A percentile compares a stretch with the other conserved stretches of the same genome.
These are phyloP conservation scores for Amazonetta brasiliensis DNA, from an alignment of 2,797 vertebrate genomes.

Conservation along the genomic window DNA sequence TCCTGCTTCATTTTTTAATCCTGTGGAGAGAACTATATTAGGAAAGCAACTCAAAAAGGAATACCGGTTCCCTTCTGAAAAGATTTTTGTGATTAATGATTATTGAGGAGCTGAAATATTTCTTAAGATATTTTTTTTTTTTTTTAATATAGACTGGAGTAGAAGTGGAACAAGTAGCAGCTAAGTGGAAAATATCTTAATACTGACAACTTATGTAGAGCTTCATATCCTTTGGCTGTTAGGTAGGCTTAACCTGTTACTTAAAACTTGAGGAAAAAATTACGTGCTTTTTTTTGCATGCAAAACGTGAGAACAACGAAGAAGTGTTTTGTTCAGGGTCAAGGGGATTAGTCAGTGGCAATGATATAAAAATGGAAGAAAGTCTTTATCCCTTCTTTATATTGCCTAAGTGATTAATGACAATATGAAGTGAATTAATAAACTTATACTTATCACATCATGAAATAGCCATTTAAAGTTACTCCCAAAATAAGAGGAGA, in stretches of 20 bases:
- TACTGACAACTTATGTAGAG: not conserved
- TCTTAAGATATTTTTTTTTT: not conserved
- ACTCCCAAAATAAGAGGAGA: not conserved
- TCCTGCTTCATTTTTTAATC: not conserved
- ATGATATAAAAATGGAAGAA: not conserved
- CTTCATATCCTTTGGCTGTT: not conserved
- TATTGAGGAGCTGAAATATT: conserved; percentile 8
- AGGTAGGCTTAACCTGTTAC: not conserved
- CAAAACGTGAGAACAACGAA: not conserved
- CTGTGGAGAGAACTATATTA: conserved; percentile 29
- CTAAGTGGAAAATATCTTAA: not conserved
- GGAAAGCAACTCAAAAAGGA: not conserved
- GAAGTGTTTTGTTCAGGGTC: not conserved
- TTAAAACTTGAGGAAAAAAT: not conserved
- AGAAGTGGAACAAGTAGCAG: not conserved
- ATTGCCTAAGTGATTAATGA: not conserved
- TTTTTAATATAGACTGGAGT: not conserved
- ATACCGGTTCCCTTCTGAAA: not conserved
- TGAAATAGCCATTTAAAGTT: not conserved
- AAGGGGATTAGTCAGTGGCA: not conserved
- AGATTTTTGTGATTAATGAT: conserved; percentile 5
- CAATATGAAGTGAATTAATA: not conserved
- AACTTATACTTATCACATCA: not conserved
- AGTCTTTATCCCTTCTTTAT: not conserved
- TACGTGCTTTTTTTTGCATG: not conserved